Conservation (phyloP, 2,797 vertebrate species). For the Eutrigla gurnardus region DNA sequence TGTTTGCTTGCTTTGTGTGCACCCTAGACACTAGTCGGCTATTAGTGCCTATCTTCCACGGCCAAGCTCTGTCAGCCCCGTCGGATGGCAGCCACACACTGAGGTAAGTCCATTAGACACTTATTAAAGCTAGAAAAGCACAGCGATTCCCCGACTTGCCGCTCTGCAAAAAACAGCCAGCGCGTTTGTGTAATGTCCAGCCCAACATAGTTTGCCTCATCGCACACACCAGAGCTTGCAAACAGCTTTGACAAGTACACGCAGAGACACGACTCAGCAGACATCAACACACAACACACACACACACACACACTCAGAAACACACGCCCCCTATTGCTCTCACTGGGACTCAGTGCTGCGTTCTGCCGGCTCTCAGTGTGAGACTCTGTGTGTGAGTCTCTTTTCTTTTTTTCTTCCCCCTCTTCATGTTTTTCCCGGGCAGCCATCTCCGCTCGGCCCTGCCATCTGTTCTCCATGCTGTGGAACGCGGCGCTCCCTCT, state of each 20-base stretch:
- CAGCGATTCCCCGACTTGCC: conserved; percentile 11
- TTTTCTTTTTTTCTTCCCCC: conserved; percentile 26
- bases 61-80: conserved; percentile 17
- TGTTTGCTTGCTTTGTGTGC: conserved; percentile 32
- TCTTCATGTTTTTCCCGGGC: conserved; percentile 48
- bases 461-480: conserved; percentile 84
- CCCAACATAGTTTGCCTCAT: conserved; percentile 55
- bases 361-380: conserved; percentile 74
- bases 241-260: conserved; percentile 68
- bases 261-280: conserved; percentile 52
- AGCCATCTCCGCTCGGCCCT: conserved; percentile 62
- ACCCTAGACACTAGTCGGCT: conserved; percentile 4
- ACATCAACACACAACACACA: conserved; percentile 19
- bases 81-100: conserved; percentile 36
- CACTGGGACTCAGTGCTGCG: conserved; percentile 66
- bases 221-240: conserved; percentile 59
- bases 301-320: conserved; percentile 31
- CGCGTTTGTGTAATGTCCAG: conserved; percentile 49
- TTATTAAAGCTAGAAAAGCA: conserved; percentile 53
- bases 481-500: conserved; percentile 72
- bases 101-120: conserved; percentile 56
- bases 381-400: conserved; percentile 61
- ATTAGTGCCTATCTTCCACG: conserved; percentile 36
- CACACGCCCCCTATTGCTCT: conserved; percentile 36
- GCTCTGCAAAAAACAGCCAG: conserved; percentile 14